Percentiles rank a stretch among this genome's conserved stretches.
These are phyloP conservation scores for Neolamprologus hecqui DNA, from an alignment of 2,113 vertebrate species.

Conservation along the genomic window DNA sequence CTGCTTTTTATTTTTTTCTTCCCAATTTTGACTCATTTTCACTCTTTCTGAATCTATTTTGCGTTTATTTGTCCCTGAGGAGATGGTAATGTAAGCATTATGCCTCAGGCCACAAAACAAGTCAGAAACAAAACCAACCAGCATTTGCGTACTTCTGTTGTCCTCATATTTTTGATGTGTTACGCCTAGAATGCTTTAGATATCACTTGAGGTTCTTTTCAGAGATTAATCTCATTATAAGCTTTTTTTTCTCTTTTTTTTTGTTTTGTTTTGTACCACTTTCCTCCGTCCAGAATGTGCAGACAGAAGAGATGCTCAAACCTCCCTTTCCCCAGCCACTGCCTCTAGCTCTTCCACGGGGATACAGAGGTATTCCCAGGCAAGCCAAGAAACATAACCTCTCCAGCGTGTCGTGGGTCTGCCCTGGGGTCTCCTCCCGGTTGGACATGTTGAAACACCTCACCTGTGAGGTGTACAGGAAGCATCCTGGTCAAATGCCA, in stretches of 20 bases:
- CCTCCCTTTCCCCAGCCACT: neutral
- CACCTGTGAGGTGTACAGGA: neutral
- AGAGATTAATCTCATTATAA: neutral
- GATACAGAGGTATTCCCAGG: neutral
- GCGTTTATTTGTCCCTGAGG: neutral
- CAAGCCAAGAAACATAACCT: neutral
- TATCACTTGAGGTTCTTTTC: neutral
- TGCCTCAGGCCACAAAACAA: slow-evolving; percentile 1
- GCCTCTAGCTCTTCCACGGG: neutral
- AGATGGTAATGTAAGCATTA: neutral
- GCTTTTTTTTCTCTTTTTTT: neutral
- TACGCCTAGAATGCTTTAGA: neutral
- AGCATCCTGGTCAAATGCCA: neutral
- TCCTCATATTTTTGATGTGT: slow-evolving; percentile 4
- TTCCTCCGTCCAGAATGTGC: neutral
- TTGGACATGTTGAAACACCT: neutral
- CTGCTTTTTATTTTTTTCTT: neutral
- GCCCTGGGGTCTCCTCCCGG: neutral
- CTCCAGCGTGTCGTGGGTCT: neutral
- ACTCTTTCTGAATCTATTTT: neutral
- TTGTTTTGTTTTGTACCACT: neutral
- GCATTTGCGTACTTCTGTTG: neutral
- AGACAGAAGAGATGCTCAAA: neutral
- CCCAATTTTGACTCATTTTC: neutral
- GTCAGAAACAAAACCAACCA: slow-evolving; percentile 15